Evolutionary conservation across 2,888 invertebrate species (phyloP).

Genomic region (Nomada ferruginata): DNA sequence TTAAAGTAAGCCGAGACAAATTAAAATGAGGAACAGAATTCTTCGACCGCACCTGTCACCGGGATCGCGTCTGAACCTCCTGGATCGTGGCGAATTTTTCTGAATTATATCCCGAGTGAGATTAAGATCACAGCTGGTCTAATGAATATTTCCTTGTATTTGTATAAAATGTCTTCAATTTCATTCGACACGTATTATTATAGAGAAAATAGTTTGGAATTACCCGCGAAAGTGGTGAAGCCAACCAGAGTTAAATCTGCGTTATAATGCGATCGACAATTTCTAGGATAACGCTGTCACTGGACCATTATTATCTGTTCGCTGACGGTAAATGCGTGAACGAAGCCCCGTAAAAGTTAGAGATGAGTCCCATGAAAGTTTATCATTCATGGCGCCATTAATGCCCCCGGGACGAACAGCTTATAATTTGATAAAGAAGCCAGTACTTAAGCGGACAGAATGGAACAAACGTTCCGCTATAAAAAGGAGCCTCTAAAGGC

Average conservation of each 20-base stretch:
- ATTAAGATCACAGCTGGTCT: too few species aligned
- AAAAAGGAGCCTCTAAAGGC: background rate
- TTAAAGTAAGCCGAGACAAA: constrained; percentile 18
- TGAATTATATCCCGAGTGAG: background rate
- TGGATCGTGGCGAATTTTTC: background rate
- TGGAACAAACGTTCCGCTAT: background rate
- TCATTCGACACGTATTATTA: background rate
- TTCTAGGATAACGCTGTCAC: constrained; percentile 7
- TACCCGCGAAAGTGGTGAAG: constrained; percentile 10
- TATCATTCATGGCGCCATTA: constrained; percentile 25
- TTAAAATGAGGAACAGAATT: constrained; percentile 12
- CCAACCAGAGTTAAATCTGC: constrained; percentile 3
- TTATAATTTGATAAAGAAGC: constrained; percentile 31
- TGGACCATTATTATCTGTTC: constrained; percentile 8
- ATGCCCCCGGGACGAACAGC: constrained; percentile 2
- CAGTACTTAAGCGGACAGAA: background rate
- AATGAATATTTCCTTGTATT: too few species aligned
- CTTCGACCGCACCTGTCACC: constrained; percentile 20
- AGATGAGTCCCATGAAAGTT: constrained; percentile 18
- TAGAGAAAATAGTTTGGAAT: constrained; percentile 1
- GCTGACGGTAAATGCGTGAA: constrained; percentile 4
- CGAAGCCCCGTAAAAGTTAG: constrained; percentile 28
- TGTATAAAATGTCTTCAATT: too few species aligned
- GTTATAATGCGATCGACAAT: constrained; percentile 3
- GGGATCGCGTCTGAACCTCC: background rate